Evolutionary conservation across 2,888 invertebrate genomes (phyloP), one percentile per base, ranked within the genome.

Genomic region (Galerucella calmariensis): DNA sequence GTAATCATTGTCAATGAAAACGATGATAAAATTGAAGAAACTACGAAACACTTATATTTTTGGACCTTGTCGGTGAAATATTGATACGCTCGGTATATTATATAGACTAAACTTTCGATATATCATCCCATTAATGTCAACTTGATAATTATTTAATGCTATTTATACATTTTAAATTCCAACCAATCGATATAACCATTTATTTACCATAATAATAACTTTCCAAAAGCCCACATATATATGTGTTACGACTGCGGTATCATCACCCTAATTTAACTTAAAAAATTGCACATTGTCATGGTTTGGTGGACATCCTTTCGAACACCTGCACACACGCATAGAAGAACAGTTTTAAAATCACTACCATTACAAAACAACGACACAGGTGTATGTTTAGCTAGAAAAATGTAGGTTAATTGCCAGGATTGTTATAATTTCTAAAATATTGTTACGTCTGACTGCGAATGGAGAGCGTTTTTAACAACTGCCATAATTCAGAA

Each of bases 391-490:
- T 69, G 67, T 73, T 75, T 73, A 69, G 69, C 62, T 73, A 67
- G 77, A 78, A 80, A 56, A 83, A 82, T 83, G 79, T 82, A 80
- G 81, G 82, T 81, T 82, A 82, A 82, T 79, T 79, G 75, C 75
- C 2, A 35, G 6, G 41, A 61, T 61, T 61, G 12, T 24, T 56
- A 56, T 9, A 20, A 16, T 56, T 56, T 56, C 56, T 56, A 56
- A 56, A 56, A 56, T 56, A 9, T 20, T 56, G 16, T 10, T 10
- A 16, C 46, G 46, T 46, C 12, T 5, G 46, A 12, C 46, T 12
- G 10, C 1, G 12, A 4, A 4, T 46, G 11, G 11, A 46, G 11
- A 10, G 11, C 8, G 12, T 2, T 46, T 46, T 46, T 11, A 11
- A 10, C 11, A 46, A 12, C 35, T 35, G 35, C 35, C 27, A 8